Evolutionary conservation across 1,140 invertebrate genomes (phyloP), one percentile per base, ranked within the genome.

Genomic region (Himalopsyche phryganea): DNA sequence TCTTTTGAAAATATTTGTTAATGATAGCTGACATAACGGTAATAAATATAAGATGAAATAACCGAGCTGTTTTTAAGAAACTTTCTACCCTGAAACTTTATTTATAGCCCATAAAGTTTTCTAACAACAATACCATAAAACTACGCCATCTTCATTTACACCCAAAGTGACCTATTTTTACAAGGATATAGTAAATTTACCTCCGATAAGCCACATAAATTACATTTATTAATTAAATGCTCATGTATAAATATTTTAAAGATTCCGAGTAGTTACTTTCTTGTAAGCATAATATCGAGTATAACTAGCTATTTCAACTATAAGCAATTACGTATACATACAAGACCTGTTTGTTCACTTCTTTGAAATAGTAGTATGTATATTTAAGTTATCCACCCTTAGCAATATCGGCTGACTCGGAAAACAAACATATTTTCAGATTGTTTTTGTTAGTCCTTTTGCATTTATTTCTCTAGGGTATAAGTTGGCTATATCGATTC

Each of bases 51-150:
- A 28, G 3, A 28, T 28, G 23, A 28, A 28, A 3, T 15, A 50
- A 36, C 33, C 28, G 23, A 38, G 42, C 9, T 47, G 41, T 44
- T 55, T 47, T 55, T 33, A 47, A 41, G 55, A 57, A 51, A 49
- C 13, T 57, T 50, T 48, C 15, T 42, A 17, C 15, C 15, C 32
- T 28, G 13, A 48, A 38, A 50, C 13, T 44, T 49, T 57, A 57
- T 57, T 57, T 57, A 57, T 50, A 33, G 55, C 18, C 55, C 55
- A 48, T 57, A 49, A 57, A 57, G 7, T 48, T 36, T 49, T 47
- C 49, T 57, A 57, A 57, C 55, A 57, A 57, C 53, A 57, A 57
- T 48, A 50, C 36, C 55, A 50, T 57, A 57, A 57, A 57, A 5
- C 45, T 23, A 28, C 6, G 38, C 13, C 10, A 10, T 23, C 10